phyloP scores from a whole-genome alignment of 2,113 vertebrate species.

The Balaeniceps rex region DNA sequence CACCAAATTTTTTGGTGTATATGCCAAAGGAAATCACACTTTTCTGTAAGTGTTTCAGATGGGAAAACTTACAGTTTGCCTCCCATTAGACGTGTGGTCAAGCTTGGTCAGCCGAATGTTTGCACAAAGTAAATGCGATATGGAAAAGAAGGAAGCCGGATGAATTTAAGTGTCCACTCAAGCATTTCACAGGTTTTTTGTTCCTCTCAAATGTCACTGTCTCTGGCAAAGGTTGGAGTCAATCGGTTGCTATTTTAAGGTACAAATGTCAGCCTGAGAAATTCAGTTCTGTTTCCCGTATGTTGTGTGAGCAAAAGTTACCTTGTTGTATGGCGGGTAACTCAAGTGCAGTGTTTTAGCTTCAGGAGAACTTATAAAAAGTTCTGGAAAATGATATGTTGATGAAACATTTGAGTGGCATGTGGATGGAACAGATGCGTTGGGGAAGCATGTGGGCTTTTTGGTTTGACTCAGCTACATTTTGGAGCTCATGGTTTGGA shows the following conservation, averaged over 20 bases:
- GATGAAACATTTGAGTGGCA: background rate
- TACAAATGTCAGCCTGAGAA: background rate
- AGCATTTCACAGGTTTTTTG: background rate
- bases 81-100: background rate
- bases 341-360: background rate
- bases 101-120: background rate
- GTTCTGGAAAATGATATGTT: background rate
- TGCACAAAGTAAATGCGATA: background rate
- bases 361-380: background rate
- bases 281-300: background rate
- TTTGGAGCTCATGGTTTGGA: conserved; percentile 20
- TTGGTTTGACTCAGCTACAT: conserved; percentile 35
- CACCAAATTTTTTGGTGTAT: background rate
- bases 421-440: background rate
- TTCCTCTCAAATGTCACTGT: background rate
- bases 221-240: background rate
- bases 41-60: background rate
- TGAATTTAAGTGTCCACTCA: background rate
- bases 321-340: background rate
- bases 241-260: background rate
- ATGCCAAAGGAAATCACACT: background rate
- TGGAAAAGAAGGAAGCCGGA: background rate
- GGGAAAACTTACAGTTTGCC: background rate
- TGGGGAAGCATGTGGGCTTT: background rate
- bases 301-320: background rate